Conservation (phyloP, 1,140 invertebrate species). For the Monomorium pharaonis region DNA sequence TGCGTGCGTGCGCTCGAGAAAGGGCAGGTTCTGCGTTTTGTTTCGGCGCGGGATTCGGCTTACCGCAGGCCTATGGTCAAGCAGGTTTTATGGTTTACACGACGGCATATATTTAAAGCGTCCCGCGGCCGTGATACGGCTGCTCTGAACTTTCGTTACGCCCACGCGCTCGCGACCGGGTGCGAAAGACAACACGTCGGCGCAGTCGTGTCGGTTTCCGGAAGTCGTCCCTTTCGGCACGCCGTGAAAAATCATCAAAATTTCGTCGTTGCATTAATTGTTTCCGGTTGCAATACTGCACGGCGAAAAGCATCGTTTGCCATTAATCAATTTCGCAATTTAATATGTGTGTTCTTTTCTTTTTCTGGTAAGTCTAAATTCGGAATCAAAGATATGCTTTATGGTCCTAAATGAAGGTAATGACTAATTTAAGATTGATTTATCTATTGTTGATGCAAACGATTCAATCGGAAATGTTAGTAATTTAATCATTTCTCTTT, state of each 20-base stretch:
- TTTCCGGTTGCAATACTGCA: background rate
- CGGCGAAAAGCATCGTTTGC: no score
- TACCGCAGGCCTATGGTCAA: constrained; percentile 43
- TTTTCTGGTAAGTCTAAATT: no score
- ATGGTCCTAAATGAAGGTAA: no score
- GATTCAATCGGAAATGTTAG: no score
- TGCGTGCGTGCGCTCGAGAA: constrained; percentile 48
- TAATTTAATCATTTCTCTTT: no score
- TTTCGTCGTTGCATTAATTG: background rate
- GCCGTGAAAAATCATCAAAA: constrained; percentile 42
- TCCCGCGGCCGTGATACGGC: constrained; percentile 65
- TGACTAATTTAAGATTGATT: no score
- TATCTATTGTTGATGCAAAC: no score
- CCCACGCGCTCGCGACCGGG: constrained; percentile 56
- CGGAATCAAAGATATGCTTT: no score
- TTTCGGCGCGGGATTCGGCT: constrained; percentile 73
- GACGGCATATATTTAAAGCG: constrained; percentile 70
- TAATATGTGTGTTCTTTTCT: no score
- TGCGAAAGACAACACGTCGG: constrained; percentile 65
- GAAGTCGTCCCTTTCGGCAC: constrained; percentile 57
- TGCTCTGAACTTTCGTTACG: constrained; percentile 71
- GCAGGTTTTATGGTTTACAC: constrained; percentile 75
- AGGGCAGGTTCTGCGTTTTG: constrained; percentile 74
- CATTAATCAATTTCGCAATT: no score
- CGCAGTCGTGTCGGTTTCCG: constrained; percentile 64